Evolutionary conservation across 2,888 invertebrate species (phyloP).

Genomic region (Sinelater perroti): DNA sequence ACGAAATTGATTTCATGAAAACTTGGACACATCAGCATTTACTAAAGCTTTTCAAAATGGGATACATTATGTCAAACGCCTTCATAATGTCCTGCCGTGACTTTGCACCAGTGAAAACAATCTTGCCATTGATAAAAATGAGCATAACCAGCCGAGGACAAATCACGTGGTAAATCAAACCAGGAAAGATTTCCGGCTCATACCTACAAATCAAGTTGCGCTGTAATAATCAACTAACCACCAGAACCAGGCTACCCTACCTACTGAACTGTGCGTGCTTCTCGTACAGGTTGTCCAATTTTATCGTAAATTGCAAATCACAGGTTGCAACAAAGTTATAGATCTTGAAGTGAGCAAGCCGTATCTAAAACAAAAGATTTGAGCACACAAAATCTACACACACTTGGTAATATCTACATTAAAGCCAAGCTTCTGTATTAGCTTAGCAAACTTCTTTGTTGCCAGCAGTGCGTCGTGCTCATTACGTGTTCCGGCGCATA

Average conservation of each 20-base stretch:
- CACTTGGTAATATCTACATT: conserved; percentile 66
- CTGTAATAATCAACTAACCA: no score
- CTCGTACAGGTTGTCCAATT: conserved; percentile 76
- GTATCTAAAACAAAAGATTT: conserved; percentile 66
- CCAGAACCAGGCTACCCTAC: no score
- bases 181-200: conserved; percentile 98
- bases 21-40: no score
- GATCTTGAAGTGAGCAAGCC: conserved; percentile 80
- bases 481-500: conserved; percentile 82
- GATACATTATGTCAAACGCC: conserved; percentile 93
- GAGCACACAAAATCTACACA: conserved; percentile 9
- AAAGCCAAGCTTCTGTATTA: conserved; percentile 83
- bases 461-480: conserved; percentile 81
- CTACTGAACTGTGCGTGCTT: conserved; percentile 74
- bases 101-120: conserved; percentile 97
- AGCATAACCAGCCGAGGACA: conserved; percentile 93
- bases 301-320: conserved; percentile 78
- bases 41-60: conserved; percentile 91
- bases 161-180: conserved; percentile 96
- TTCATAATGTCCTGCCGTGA: conserved; percentile 90
- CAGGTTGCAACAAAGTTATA: conserved; percentile 81
- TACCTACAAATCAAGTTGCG: conserved; percentile 68
- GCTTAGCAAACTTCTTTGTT: conserved; percentile 82
- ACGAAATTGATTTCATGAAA: no score
- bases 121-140: conserved; percentile 99